These are phyloP conservation scores for Lasiurus cinereus DNA, from an alignment of 2,113 vertebrate species.

Conservation along the genomic window DNA sequence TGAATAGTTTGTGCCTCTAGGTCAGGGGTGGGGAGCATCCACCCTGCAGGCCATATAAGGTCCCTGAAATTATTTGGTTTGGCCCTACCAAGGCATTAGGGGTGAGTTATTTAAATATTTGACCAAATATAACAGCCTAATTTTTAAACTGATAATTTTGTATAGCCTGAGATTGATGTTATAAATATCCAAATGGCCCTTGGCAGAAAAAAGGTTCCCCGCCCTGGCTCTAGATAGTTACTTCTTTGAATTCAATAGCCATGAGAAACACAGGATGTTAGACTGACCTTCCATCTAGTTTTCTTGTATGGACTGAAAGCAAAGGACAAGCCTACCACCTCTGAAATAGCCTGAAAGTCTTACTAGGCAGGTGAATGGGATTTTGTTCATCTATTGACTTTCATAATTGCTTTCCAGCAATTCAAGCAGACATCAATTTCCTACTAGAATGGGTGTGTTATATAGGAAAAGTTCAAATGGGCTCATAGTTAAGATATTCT, in stretches of 20 bases:
- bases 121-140: too few species aligned
- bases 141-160: too few species aligned
- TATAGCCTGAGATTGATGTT: too few species aligned
- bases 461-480: not conserved
- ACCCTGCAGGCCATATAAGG: too few species aligned
- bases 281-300: not conserved
- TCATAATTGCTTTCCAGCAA: not conserved
- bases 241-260: not conserved
- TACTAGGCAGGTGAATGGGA: not conserved
- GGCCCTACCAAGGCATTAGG: too few species aligned
- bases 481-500: not conserved
- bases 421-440: slow-evolving; percentile 31
- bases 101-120: too few species aligned
- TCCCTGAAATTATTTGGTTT: too few species aligned
- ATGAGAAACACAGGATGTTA: not conserved
- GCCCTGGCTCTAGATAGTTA: not conserved
- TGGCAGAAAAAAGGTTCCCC: too few species aligned
- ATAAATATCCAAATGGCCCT: too few species aligned
- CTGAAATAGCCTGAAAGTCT: not conserved
- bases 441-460: not conserved
- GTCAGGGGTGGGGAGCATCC: too few species aligned
- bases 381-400: slow-evolving; percentile 7
- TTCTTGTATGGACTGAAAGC: not conserved
- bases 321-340: not conserved
- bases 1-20: not conserved